Evolutionary conservation across 2,797 vertebrate species (phyloP).

Genomic region (Scleropages formosus): DNA sequence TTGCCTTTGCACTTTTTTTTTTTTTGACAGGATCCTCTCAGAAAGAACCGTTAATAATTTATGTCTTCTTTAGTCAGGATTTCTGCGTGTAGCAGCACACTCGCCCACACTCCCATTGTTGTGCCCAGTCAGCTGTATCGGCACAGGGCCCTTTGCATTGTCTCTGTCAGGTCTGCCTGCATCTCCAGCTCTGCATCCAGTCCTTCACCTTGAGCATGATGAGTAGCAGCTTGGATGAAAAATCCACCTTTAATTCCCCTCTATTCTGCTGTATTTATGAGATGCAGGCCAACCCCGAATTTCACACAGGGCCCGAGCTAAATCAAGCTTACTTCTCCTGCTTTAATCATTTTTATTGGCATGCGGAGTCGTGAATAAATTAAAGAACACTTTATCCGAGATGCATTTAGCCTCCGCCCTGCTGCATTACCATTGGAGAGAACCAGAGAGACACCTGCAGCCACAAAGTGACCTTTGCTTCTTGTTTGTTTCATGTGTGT

Average conservation of each 20-base stretch:
- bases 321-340: conserved; percentile 40
- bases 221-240: conserved; percentile 30
- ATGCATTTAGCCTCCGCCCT: conserved; percentile 12
- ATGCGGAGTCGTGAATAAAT: conserved; percentile 37
- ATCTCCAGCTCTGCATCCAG: conserved; percentile 26
- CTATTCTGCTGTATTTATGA: conserved; percentile 36
- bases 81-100: conserved; percentile 26
- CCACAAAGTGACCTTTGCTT: background rate
- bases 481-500: background rate
- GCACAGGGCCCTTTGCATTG: conserved; percentile 31
- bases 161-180: conserved; percentile 34
- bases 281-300: conserved; percentile 38
- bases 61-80: conserved; percentile 40
- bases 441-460: background rate
- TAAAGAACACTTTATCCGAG: conserved; percentile 27
- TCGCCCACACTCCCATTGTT: conserved; percentile 1
- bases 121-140: conserved; percentile 31
- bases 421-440: conserved; percentile 11
- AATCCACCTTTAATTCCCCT: conserved; percentile 37
- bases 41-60: conserved; percentile 33
- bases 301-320: conserved; percentile 33
- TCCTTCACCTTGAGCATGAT: conserved; percentile 10
- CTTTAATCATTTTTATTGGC: conserved; percentile 34
- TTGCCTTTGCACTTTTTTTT: conserved; percentile 29
- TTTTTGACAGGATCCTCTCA: conserved; percentile 20